phyloP scores from a whole-genome alignment of 2,113 vertebrate species.

The Aegypius monachus region DNA sequence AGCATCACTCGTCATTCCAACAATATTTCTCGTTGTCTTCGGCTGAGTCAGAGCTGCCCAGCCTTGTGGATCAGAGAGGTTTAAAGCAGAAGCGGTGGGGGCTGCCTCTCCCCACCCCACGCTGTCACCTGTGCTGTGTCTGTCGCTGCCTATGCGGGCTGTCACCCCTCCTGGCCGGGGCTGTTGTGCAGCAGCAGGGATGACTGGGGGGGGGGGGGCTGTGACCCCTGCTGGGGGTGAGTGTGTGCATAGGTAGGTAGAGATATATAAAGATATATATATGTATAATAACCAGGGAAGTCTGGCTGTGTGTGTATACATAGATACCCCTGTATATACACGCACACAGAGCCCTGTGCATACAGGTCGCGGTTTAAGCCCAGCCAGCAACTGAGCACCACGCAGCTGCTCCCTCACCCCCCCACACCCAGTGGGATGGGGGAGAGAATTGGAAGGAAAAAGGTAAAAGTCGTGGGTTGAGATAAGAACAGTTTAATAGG shows the following conservation, averaged over 20 bases:
- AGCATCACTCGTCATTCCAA: background rate
- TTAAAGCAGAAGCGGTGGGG: no score
- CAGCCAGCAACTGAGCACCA: no score
- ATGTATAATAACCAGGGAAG: background rate
- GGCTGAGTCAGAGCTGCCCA: background rate
- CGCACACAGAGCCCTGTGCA: background rate
- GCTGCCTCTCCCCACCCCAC: no score
- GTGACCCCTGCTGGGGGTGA: background rate
- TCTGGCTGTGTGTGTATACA: background rate
- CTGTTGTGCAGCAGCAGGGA: background rate
- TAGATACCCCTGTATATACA: no score
- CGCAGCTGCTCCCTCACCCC: no score
- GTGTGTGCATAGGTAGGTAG: no score
- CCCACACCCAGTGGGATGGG: no score
- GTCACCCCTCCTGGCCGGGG: background rate
- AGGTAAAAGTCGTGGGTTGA: no score
- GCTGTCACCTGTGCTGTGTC: background rate
- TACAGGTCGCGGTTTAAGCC: no score
- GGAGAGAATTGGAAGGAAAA: no score
- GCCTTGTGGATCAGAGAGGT: fast-evolving
- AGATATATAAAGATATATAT: no score
- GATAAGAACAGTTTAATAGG: no score
- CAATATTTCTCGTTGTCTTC: fast-evolving
- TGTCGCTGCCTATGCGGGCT: background rate
- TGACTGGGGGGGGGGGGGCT: background rate